A percentile compares a stretch with the other conserved stretches of the same genome.
These are phyloP conservation scores for Tetragnatha montana DNA, from an alignment of 2,888 invertebrate species.

Conservation along the genomic window DNA sequence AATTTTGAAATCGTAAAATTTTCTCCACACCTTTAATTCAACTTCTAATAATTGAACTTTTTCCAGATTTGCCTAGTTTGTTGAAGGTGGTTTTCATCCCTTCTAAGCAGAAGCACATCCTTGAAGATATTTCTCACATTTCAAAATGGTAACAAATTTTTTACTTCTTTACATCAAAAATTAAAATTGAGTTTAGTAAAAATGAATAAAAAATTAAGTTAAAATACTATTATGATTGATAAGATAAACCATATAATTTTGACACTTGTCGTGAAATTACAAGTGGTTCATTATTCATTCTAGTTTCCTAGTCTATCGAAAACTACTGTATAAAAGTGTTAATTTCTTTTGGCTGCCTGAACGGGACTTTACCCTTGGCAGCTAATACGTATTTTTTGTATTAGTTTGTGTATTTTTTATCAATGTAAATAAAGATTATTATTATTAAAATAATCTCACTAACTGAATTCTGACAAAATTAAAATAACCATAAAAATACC, in stretches of 20 bases:
- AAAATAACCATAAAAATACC: neutral
- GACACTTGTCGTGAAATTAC: neutral
- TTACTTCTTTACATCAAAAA: too few relatives aligned
- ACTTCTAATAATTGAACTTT: neutral
- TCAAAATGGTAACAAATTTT: conserved; percentile 38
- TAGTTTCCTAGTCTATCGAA: neutral
- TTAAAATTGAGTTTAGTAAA: too few relatives aligned
- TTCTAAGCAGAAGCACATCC: conserved; percentile 8
- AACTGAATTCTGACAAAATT: neutral
- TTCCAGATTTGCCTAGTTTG: conserved; percentile 31
- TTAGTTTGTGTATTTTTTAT: too few relatives aligned
- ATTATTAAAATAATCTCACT: too few relatives aligned
- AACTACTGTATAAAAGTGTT: too few relatives aligned
- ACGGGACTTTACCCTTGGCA: too few relatives aligned
- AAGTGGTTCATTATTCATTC: neutral
- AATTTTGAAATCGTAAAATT: neutral
- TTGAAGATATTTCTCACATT: conserved; percentile 16
- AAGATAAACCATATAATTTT: too few relatives aligned
- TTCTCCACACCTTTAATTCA: neutral
- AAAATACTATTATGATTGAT: too few relatives aligned
- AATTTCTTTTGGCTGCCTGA: too few relatives aligned
- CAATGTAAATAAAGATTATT: too few relatives aligned
- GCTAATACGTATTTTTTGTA: too few relatives aligned
- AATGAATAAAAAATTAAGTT: too few relatives aligned
- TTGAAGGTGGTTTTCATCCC: conserved; percentile 46